These are phyloP conservation scores for Drosophila diplacantha DNA, from an alignment of 2,888 invertebrate species.

Conservation along the genomic window DNA sequence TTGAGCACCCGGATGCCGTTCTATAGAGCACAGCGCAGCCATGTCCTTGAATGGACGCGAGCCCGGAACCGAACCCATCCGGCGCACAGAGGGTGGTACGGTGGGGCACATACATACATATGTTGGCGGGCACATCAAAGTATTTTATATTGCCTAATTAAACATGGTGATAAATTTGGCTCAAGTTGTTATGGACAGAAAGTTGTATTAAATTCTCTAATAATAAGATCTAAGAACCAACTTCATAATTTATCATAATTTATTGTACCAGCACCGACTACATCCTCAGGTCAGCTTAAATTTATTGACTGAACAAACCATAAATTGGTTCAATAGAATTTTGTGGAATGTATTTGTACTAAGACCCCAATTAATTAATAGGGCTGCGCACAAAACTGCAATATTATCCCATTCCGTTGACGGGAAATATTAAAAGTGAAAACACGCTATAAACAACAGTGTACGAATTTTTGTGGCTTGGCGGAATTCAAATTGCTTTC, in stretches of 20 bases:
- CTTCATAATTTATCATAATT: neutral
- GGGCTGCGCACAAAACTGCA: neutral
- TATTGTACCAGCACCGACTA: neutral
- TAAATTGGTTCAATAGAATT: neutral
- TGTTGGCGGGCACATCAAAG: conserved; percentile 13
- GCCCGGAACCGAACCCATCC: conserved; percentile 10
- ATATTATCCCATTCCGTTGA: neutral
- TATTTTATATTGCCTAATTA: conserved; percentile 6
- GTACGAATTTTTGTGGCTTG: conserved; percentile 15
- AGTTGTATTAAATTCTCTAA: neutral
- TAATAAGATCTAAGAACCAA: neutral
- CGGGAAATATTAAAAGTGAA: conserved; percentile 10
- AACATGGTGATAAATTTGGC: conserved; percentile 17
- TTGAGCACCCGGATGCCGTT: conserved; percentile 47
- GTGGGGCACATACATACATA: conserved; percentile 26
- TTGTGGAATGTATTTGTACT: neutral
- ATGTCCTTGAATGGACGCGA: conserved; percentile 52
- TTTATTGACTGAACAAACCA: neutral
- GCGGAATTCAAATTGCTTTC: conserved; percentile 18
- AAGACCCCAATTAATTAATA: neutral
- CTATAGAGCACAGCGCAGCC: conserved; percentile 31
- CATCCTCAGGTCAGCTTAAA: neutral
- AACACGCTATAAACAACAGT: conserved; percentile 26
- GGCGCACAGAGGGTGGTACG: conserved; percentile 24
- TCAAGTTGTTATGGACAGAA: neutral